Evolutionary conservation across 2,888 invertebrate genomes (phyloP), one percentile per base, ranked within the genome.

Genomic region (Hyposoter dolosus): DNA sequence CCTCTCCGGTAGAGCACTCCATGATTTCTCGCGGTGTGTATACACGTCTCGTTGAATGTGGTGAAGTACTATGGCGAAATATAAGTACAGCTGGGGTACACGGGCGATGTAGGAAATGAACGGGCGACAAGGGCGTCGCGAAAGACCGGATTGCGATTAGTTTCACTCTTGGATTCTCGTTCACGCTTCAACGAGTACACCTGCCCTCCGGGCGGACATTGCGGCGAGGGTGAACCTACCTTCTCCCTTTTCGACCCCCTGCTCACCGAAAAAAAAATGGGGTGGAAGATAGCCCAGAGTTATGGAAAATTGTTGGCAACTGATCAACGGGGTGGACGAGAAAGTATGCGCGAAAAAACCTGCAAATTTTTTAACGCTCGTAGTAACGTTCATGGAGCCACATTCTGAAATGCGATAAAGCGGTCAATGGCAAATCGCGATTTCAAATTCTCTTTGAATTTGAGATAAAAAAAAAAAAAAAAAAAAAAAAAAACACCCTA

Each of bases 111-210:
- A 53, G 63, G 32, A 63, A 80, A 53, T 43, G 40, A 83, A 82
- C 83, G 75, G 76, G 74, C 84, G 77, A 65, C 66, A 60, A 63
- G 56, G 60, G 72, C 78, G 45, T 77, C 19, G 66, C 85, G 85
- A 82, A 83, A 84, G 85, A 83, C 82, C 86, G 88, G 89, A 90
- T 90, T 87, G 88, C 89, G 90, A 91, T 91, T 91, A 91, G 90
- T 90, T 89, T 88, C 91, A 88, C 89, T 89, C 88, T 81, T 85
- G 86, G 88, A 89, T 89, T 88, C 87, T 88, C 89, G 85, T 88
- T 88, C 88, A 90, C 89, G 91, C 90, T 90, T 86, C 88, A 87
- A 78, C 87, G 88, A 80, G 74, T 89, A 83, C 91, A 91, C 92
- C 92, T 92, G 91, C 90, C 83, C 85, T 74, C 72, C 53, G 80